Percentiles rank a stretch among this genome's conserved stretches.
These are phyloP conservation scores for Holotrichia oblita DNA, from an alignment of 1,140 invertebrate genomes.

Conservation along the genomic window DNA sequence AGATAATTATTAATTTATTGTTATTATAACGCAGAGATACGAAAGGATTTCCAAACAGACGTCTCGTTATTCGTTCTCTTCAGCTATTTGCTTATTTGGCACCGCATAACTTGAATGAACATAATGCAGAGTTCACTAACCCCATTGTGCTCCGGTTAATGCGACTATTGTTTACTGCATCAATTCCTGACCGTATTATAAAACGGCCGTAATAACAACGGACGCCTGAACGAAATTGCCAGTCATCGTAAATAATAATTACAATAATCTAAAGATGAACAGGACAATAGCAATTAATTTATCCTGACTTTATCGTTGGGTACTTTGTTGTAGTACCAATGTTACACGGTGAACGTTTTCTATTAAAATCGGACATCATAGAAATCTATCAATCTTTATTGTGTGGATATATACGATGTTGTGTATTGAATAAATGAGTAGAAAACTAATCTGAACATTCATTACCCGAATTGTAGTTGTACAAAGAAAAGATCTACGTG, in stretches of 20 bases:
- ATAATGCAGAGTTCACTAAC: slow-evolving; percentile 7
- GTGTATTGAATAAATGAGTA: no score
- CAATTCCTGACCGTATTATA: neutral
- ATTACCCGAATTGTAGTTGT: no score
- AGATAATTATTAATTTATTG: no score
- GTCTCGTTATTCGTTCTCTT: neutral
- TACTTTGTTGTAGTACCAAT: neutral
- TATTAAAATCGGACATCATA: neutral
- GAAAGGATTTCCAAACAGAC: neutral
- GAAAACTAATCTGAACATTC: no score
- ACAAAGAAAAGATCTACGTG: no score
- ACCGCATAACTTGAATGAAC: slow-evolving; percentile 12
- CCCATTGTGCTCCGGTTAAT: slow-evolving; percentile 12
- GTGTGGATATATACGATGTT: no score
- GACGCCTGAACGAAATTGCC: neutral
- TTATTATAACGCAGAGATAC: neutral
- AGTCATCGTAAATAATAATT: slow-evolving; percentile 17
- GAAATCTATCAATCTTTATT: no score
- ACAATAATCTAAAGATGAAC: neutral
- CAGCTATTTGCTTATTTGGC: neutral
- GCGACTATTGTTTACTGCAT: slow-evolving; percentile 12
- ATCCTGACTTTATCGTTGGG: neutral
- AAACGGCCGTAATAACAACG: neutral
- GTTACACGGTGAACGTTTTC: neutral
- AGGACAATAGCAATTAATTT: slow-evolving; percentile 17